A percentile compares a stretch with the other conserved stretches of the same genome.
These are phyloP conservation scores for Synodontis membranacea DNA, from an alignment of 2,113 vertebrate genomes.

Conservation along the genomic window DNA sequence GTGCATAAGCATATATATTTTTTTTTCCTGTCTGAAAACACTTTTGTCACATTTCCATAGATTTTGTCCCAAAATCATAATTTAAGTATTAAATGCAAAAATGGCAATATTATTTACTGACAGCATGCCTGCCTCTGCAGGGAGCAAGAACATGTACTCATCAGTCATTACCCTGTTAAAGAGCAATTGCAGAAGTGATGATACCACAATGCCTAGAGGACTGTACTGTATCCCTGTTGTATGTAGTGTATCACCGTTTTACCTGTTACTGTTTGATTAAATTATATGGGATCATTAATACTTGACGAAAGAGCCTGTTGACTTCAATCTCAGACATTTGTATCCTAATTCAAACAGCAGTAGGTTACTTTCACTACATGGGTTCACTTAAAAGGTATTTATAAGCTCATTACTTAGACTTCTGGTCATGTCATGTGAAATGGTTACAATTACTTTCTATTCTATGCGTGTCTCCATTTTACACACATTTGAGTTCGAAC, in stretches of 20 bases:
- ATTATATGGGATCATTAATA: neutral
- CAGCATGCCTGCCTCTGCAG: neutral
- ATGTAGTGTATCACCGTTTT: neutral
- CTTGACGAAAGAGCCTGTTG: neutral
- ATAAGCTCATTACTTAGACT: neutral
- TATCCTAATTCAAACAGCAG: neutral
- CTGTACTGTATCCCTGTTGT: neutral
- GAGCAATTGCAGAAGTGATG: slow-evolving; percentile 1
- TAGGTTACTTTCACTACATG: neutral
- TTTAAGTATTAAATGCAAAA: neutral
- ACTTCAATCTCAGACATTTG: neutral
- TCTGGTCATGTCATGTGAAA: neutral
- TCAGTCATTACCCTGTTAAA: neutral
- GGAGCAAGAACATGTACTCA: neutral
- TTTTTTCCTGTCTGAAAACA: slow-evolving; percentile 16
- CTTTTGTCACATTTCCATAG: slow-evolving; percentile 1
- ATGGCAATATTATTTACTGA: neutral
- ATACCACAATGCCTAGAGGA: neutral
- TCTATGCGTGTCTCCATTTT: neutral
- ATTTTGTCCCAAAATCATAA: neutral
- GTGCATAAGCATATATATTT: slow-evolving; percentile 26
- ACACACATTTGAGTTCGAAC: neutral
- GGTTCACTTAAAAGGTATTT: neutral
- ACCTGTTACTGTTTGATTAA: neutral
- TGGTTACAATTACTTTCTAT: neutral